Percentiles rank a stretch among this genome's conserved stretches.
Evolutionary conservation across 2,888 invertebrate genomes (phyloP).

Genomic region (Plebejus anna): DNA sequence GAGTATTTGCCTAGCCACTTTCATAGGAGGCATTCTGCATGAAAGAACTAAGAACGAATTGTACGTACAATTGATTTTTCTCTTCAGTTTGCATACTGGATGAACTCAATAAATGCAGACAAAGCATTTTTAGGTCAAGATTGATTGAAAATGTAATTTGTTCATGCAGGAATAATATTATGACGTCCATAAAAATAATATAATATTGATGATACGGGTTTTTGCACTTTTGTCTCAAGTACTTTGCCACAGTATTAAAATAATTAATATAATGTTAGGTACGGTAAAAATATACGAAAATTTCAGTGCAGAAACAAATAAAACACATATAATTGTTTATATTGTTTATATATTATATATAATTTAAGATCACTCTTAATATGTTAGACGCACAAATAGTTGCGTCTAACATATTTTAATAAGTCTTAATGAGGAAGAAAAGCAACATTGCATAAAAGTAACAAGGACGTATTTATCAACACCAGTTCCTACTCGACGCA

Average conservation of each 20-base stretch:
- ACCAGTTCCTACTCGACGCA: background rate
- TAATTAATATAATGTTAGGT: too few species aligned
- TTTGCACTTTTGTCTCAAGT: background rate
- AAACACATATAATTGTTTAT: too few species aligned
- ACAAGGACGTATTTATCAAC: background rate
- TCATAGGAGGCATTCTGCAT: background rate
- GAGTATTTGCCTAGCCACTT: background rate
- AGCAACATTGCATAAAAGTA: background rate
- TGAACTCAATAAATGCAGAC: background rate
- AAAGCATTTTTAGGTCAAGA: background rate
- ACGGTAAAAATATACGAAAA: too few species aligned
- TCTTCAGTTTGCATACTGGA: background rate
- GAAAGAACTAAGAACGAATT: background rate
- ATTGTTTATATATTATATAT: too few species aligned
- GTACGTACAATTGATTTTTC: background rate
- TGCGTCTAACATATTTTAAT: background rate
- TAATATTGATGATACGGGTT: background rate
- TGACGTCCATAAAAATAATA: background rate
- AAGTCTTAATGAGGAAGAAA: background rate
- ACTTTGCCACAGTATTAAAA: background rate
- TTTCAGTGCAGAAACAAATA: background rate
- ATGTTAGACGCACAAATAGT: background rate
- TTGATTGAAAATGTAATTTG: too few species aligned
- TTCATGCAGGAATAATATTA: background rate
- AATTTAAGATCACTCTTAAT: too few species aligned